Base-by-base conservation (phyloP, 2,888 invertebrate genomes). In the Tachina grossa region DNA sequence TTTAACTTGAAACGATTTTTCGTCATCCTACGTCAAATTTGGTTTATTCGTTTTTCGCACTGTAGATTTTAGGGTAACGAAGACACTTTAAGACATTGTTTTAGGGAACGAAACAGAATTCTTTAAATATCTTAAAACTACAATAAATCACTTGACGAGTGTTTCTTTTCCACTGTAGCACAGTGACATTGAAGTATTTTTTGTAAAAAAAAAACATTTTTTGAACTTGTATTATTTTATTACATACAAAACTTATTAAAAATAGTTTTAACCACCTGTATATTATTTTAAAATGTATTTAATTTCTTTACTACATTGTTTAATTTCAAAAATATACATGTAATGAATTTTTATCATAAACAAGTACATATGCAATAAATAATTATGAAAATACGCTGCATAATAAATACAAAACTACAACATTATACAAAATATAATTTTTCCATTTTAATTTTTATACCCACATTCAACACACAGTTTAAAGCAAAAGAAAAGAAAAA, bases 301-400 rank as follows among this genome's bases (percentile, higher is more conserved):
- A 68, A 59, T 13, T 22, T 51, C 5, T 22, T 43, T 31, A 31
- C 31, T 31, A 6, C 31, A 31, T 6, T 31, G 31, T 45, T 53
- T 53, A 13, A 47, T 47, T 59, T 65, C 11, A 55, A 66, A 65
- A n/a, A 41, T 77, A 66, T 47, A 5, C 9, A 77, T 59, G 47
- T 39, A 51, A 19, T 9, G 1, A 43, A 45, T 19, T 47, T 81
- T 45, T 47, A 47, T 71, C 19, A 77, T 51, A 59, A 63, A 16
- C 39, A 45, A 77, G 39, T 16, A 31, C 31, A 31, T 31, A 83
- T 72, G 83, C 71, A 83, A 77, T 77, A 83, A 71, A 57, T 65
- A 65, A 61, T 78, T 55, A 59, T 43, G 39, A 16, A 63, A 53
- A 1, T 77, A 68, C 84, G 85, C 85, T 83, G 75, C 71, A 66